A percentile compares a stretch with the other conserved stretches of the same genome.
phyloP scores from a whole-genome alignment of 2,797 vertebrate species.

The Pogonophryne albipinna region DNA sequence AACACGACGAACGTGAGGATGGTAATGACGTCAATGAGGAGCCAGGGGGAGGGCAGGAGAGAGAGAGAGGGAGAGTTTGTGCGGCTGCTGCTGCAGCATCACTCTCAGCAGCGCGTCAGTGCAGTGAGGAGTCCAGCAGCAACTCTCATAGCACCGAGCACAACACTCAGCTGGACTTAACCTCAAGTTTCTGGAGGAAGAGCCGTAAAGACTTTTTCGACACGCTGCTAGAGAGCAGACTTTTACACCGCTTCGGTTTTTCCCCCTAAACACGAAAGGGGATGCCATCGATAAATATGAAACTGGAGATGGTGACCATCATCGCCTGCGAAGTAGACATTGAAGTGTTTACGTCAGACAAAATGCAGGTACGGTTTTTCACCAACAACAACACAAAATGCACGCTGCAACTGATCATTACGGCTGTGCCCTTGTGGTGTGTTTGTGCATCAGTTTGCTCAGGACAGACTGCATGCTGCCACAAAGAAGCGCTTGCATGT shows the following conservation, averaged over 20 bases:
- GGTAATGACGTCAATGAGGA: slow-evolving; percentile 84
- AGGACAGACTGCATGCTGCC: slow-evolving; percentile 48
- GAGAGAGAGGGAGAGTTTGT: slow-evolving; percentile 29
- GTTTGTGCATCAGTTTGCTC: slow-evolving; percentile 38
- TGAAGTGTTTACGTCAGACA: slow-evolving; percentile 88
- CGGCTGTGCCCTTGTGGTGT: slow-evolving; percentile 30
- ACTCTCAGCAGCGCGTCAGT: slow-evolving; percentile 68
- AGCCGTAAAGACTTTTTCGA: not conserved
- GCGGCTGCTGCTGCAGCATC: slow-evolving; percentile 79
- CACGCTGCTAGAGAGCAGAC: slow-evolving; percentile 12
- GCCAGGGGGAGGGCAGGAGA: slow-evolving; percentile 15
- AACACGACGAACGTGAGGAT: slow-evolving; percentile 71
- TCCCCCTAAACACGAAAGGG: slow-evolving; percentile 61
- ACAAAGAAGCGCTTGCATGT: slow-evolving; percentile 55
- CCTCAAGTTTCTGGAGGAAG: slow-evolving; percentile 26
- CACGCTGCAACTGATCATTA: slow-evolving; percentile 18
- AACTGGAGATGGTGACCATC: slow-evolving; percentile 90
- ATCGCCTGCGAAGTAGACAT: slow-evolving; percentile 89
- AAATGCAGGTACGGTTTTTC: slow-evolving; percentile 85
- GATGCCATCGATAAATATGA: slow-evolving; percentile 92
- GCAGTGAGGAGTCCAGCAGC: slow-evolving; percentile 61
- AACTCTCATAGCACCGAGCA: slow-evolving; percentile 38
- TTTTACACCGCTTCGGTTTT: slow-evolving; percentile 50
- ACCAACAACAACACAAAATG: not conserved
- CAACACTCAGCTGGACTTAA: slow-evolving; percentile 52